Evolutionary conservation across 2,113 vertebrate species (phyloP).

Genomic region (Stercorarius parasiticus): DNA sequence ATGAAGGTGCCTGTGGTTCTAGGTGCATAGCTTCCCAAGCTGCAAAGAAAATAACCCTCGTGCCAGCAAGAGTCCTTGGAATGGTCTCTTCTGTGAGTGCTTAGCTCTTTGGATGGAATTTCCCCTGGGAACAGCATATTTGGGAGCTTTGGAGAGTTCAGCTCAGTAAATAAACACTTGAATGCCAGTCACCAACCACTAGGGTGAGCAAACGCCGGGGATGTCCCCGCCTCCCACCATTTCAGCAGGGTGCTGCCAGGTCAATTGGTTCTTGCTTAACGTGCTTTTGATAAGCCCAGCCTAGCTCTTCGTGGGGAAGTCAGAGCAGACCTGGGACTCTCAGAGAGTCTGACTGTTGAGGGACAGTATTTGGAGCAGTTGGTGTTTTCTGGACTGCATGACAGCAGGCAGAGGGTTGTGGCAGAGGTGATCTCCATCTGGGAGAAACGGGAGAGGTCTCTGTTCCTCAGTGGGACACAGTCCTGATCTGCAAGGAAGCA

Average conservation of each 20-base stretch:
- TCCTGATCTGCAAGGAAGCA: not conserved
- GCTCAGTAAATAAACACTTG: not conserved
- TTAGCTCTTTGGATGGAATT: not conserved
- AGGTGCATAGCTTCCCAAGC: not conserved
- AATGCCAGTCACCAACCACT: not conserved
- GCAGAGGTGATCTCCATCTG: not conserved
- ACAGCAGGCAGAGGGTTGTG: not conserved
- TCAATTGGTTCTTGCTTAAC: not conserved
- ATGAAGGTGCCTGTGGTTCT: not conserved
- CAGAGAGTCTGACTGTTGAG: not conserved
- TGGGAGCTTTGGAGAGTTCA: not conserved
- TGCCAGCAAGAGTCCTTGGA: not conserved
- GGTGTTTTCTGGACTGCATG: rapidly evolving
- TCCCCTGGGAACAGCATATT: not conserved
- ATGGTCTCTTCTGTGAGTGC: not conserved
- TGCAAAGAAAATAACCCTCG: not conserved
- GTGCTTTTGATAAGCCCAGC: not conserved
- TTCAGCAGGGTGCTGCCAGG: not conserved
- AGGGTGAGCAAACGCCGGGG: not conserved
- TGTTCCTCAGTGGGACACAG: not conserved
- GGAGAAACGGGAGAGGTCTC: not conserved
- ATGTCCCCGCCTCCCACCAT: not conserved
- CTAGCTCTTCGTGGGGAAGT: not conserved
- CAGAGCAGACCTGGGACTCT: not conserved
- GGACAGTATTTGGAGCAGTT: not conserved